Conservation (phyloP, 2,113 vertebrate species). For the Malurus alboscapulatus region DNA sequence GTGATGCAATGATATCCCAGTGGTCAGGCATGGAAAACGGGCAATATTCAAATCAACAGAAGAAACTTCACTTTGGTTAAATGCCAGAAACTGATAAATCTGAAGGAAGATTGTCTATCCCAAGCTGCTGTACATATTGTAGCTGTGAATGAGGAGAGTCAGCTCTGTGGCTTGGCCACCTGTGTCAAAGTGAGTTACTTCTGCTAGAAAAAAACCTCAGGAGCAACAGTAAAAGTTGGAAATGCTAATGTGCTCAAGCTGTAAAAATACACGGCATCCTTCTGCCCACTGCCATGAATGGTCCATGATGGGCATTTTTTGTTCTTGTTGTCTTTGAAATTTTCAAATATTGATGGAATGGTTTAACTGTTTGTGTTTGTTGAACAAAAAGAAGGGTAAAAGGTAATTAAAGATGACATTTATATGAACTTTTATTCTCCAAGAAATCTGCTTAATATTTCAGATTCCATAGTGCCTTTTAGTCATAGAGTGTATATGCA, state of each 20-base stretch:
- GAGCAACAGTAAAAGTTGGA: background rate
- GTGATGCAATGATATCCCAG: background rate
- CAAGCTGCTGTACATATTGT: background rate
- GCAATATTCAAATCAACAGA: background rate
- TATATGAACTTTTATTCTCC: accelerated
- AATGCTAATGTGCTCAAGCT: background rate
- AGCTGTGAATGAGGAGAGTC: background rate
- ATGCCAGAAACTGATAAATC: background rate
- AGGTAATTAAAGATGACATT: background rate
- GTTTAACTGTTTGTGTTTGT: background rate
- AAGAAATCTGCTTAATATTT: background rate
- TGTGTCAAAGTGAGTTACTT: background rate
- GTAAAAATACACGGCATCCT: background rate
- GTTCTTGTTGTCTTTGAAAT: background rate
- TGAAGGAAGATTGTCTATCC: background rate
- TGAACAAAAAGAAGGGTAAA: background rate
- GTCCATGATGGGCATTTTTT: background rate
- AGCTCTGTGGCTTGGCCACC: background rate
- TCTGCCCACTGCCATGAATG: background rate
- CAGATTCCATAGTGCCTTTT: background rate
- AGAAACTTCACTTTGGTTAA: background rate
- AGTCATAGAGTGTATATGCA: background rate
- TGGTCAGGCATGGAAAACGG: background rate
- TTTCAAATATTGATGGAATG: background rate
- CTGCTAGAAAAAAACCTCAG: background rate